phyloP scores from a whole-genome alignment of 2,113 vertebrate genomes.

The Pogona vitticeps region DNA sequence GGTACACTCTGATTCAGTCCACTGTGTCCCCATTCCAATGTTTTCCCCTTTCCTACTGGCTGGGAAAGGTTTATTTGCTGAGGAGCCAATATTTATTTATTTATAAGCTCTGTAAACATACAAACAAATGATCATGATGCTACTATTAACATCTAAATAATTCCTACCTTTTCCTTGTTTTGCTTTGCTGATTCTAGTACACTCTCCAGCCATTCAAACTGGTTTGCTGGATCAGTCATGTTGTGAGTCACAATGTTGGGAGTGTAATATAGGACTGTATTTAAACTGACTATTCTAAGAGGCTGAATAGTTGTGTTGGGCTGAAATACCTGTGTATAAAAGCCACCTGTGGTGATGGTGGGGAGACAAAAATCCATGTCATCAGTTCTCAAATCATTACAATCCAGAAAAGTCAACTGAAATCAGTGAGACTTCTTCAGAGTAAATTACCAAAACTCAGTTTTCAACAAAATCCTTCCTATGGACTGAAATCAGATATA shows the following conservation, averaged over 20 bases:
- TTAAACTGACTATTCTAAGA: slow-evolving; percentile 90
- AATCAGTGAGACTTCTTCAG: neutral
- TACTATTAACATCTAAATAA: neutral
- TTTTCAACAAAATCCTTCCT: neutral
- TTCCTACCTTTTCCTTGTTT: slow-evolving; percentile 81
- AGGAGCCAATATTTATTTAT: no score
- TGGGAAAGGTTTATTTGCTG: no score
- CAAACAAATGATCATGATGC: no score
- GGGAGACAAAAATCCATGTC: slow-evolving; percentile 15
- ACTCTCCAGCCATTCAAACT: slow-evolving; percentile 83
- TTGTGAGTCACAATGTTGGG: slow-evolving; percentile 83
- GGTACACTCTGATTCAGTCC: neutral
- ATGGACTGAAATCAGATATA: neutral
- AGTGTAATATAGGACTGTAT: slow-evolving; percentile 94
- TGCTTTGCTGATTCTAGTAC: slow-evolving; percentile 75
- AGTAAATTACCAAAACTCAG: neutral
- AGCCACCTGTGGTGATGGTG: slow-evolving; percentile 83
- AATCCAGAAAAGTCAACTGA: neutral
- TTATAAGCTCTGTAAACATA: no score
- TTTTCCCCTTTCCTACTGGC: no score
- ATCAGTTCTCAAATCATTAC: neutral
- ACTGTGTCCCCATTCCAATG: neutral
- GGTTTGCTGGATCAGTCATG: slow-evolving; percentile 86
- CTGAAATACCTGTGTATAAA: slow-evolving; percentile 88
- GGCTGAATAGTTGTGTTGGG: slow-evolving; percentile 53